A percentile compares a stretch with the other conserved stretches of the same genome.
These are phyloP conservation scores for Mormoops blainvillei DNA, from an alignment of 2,113 vertebrate genomes.

Conservation along the genomic window DNA sequence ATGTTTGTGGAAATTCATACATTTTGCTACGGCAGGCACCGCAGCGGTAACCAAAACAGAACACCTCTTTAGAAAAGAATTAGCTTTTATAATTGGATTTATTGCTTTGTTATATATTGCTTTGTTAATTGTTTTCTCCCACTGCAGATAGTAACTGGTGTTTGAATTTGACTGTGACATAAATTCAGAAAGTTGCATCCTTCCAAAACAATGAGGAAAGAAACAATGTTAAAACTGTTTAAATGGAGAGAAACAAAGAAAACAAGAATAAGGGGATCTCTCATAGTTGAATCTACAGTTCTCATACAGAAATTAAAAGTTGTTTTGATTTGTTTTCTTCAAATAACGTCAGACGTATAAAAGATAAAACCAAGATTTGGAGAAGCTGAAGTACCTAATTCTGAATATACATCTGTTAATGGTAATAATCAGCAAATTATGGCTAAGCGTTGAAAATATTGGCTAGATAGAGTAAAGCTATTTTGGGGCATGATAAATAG, in stretches of 20 bases:
- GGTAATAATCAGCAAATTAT: not conserved
- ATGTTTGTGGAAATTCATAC: not conserved
- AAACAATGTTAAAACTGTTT: not conserved
- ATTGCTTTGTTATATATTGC: not conserved
- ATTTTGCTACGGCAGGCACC: not conserved
- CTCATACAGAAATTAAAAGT: conserved; percentile 1
- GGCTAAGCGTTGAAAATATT: not conserved
- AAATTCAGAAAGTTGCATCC: not conserved
- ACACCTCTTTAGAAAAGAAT: not conserved
- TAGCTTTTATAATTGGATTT: not conserved
- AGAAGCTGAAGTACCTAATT: not conserved
- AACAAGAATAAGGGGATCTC: not conserved
- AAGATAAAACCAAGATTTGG: not conserved
- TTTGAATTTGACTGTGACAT: not conserved
- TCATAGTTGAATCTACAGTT: not conserved
- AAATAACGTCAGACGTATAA: not conserved
- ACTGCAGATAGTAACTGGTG: not conserved
- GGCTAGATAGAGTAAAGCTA: not conserved
- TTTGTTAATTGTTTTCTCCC: not conserved
- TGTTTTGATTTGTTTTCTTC: not conserved
- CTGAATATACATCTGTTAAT: not conserved
- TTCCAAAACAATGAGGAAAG: not conserved
- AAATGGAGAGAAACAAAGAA: not conserved
- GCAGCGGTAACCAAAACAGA: not conserved
- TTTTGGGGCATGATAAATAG: not conserved